A percentile compares a stretch with the other conserved stretches of the same genome.
Evolutionary conservation across 2,888 invertebrate genomes (phyloP).

Genomic region (Macaria liturata): DNA sequence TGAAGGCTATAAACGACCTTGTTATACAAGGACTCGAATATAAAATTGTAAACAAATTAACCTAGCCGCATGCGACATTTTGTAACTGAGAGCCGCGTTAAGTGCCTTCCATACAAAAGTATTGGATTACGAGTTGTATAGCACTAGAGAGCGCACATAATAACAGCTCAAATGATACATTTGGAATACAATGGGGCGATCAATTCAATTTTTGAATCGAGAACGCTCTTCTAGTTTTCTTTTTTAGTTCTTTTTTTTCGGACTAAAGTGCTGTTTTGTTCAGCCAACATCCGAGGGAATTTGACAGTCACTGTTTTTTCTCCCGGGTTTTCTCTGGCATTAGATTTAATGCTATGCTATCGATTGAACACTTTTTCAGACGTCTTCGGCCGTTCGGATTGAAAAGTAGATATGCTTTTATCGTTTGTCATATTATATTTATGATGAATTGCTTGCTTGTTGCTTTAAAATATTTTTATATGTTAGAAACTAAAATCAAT

Average conservation of each 20-base stretch:
- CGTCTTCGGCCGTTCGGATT: not conserved
- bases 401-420: no score
- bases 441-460: no score
- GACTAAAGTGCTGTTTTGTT: constrained; percentile 83
- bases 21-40: constrained; percentile 35
- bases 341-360: constrained; percentile 62
- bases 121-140: constrained; percentile 81
- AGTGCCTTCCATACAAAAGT: constrained; percentile 83
- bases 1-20: constrained; percentile 27
- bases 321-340: constrained; percentile 63
- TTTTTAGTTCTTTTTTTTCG: constrained; percentile 66
- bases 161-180: constrained; percentile 84
- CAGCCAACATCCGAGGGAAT: constrained; percentile 78
- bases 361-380: constrained; percentile 43
- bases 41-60: constrained; percentile 64
- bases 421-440: no score
- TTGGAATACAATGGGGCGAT: constrained; percentile 83
- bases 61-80: constrained; percentile 63
- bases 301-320: constrained; percentile 83
- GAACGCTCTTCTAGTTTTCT: constrained; percentile 80
- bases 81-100: constrained; percentile 62
- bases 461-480: not conserved
- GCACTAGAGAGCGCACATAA: constrained; percentile 79
- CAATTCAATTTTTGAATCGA: constrained; percentile 84
- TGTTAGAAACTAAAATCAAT: not conserved